These are phyloP conservation scores for Etia nguti DNA, from an alignment of 2,113 vertebrate genomes.

Conservation along the genomic window DNA sequence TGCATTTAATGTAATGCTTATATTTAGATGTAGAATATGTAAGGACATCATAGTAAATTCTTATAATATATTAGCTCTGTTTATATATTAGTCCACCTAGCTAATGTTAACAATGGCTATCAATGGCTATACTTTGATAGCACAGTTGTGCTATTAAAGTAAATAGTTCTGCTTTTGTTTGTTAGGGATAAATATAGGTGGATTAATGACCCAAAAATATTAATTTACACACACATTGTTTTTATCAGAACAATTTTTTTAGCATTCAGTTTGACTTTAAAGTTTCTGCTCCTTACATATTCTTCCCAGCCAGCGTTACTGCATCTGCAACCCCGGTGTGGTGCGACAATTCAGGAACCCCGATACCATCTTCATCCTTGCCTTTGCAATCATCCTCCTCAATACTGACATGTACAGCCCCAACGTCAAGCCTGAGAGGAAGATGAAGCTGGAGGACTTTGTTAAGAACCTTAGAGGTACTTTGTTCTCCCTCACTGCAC, in stretches of 20 bases:
- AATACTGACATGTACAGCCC: conserved; percentile 99
- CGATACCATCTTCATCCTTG: conserved; percentile 97
- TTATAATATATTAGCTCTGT: background rate
- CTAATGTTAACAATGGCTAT: background rate
- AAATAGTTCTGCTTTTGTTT: background rate
- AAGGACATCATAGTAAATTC: fast-evolving
- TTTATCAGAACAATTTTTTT: fast-evolving
- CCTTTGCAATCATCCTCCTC: conserved; percentile 96
- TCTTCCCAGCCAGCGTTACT: conserved; percentile 87
- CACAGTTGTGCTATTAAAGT: background rate
- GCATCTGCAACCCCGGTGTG: conserved; percentile 94
- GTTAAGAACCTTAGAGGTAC: conserved; percentile 93
- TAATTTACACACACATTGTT: background rate
- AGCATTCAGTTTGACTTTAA: background rate
- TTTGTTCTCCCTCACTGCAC: background rate
- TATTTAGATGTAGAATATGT: background rate
- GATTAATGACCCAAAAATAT: background rate
- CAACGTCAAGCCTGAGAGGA: conserved; percentile 94
- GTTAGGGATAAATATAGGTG: background rate
- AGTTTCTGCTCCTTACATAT: background rate
- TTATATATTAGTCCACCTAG: background rate
- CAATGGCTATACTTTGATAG: background rate
- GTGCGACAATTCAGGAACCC: conserved; percentile 96
- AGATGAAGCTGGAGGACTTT: conserved; percentile 98
- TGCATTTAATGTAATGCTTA: background rate